phyloP scores from a whole-genome alignment of 1,140 invertebrate species.

The Agrilus planipennis region DNA sequence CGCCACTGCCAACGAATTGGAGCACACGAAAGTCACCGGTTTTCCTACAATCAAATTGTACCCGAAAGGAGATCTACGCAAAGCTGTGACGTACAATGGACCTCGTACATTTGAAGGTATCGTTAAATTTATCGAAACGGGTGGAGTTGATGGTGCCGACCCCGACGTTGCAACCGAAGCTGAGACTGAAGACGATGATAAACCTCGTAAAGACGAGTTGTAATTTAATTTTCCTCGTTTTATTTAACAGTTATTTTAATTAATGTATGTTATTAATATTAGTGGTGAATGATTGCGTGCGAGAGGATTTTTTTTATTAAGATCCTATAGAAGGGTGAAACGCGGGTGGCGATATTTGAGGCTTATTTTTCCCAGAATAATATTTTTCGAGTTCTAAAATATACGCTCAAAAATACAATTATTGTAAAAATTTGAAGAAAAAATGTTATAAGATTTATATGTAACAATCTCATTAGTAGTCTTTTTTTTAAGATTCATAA shows the following conservation, averaged over 20 bases:
- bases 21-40: conserved; percentile 85
- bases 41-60: conserved; percentile 97
- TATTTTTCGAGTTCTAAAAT: background rate
- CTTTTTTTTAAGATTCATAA: too few relatives aligned
- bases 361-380: conserved; percentile 1
- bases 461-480: too few relatives aligned
- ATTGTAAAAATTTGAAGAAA: too few relatives aligned
- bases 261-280: too few relatives aligned
- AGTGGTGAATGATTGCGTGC: too few relatives aligned
- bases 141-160: conserved; percentile 50
- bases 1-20: conserved; percentile 92
- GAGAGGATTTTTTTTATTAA: conserved; percentile 8
- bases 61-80: conserved; percentile 82
- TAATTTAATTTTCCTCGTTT: conserved; percentile 31
- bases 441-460: too few relatives aligned
- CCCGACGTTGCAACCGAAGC: conserved; percentile 43
- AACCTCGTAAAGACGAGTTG: conserved; percentile 54
- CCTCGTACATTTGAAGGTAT: conserved; percentile 90
- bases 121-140: conserved; percentile 80
- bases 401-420: background rate
- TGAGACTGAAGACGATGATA: conserved; percentile 52
- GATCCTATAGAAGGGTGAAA: conserved; percentile 1
- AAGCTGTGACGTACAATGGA: conserved; percentile 90
- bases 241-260: conserved; percentile 1
- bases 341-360: background rate